Base-by-base conservation (phyloP, 2,113 vertebrate species). In the Rhinoptilus africanus region DNA sequence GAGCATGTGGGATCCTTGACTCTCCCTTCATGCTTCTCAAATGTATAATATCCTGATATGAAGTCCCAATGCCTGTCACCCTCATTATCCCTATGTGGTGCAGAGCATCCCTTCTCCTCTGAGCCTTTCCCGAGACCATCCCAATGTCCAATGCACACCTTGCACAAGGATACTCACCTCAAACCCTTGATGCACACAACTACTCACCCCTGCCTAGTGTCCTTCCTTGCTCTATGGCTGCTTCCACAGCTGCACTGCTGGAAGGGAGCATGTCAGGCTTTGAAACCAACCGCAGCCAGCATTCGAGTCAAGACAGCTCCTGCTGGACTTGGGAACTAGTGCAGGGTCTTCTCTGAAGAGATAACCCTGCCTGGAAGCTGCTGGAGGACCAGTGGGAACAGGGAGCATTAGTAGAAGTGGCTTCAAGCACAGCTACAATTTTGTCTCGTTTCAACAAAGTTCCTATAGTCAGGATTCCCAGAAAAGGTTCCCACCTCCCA, bases 51-150 rank as follows among this genome's bases (percentile, higher is more conserved):
- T 6, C 30, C 39, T 12, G 30, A 39, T 10, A 14, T 2, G 4
- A 50, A 37, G 22, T 17, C 26, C 48, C 10, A 8, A 30, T 15
- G n/a, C 32, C 35, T 56, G 18, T 6, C 73, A 56, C 43, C 30
- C 39, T 51, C 60, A 14, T 8, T 6, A 2, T 32, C 78, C 32
- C 19, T 41, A 0, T 1, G 0, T 1, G 1, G 4, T 54, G 35
- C 4, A 71, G 30, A 18, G 18, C 62, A 64, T 10, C 7, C 47
- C 9, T 6, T 59, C 39, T 39, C 27, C 81, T 45, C 41, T 28
- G 10, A 75, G 37, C 28, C 71, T 67, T 37, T 24, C 56, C 56
- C 6, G 7, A 13, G 30, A 39, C 27, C 21, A 18, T 12, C 43
- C 68, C 39, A 39, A 39, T 6, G 10, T 27, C 71, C 37, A 10